Base-by-base conservation (phyloP, 2,113 vertebrate genomes). In the Dicaeum eximium region DNA sequence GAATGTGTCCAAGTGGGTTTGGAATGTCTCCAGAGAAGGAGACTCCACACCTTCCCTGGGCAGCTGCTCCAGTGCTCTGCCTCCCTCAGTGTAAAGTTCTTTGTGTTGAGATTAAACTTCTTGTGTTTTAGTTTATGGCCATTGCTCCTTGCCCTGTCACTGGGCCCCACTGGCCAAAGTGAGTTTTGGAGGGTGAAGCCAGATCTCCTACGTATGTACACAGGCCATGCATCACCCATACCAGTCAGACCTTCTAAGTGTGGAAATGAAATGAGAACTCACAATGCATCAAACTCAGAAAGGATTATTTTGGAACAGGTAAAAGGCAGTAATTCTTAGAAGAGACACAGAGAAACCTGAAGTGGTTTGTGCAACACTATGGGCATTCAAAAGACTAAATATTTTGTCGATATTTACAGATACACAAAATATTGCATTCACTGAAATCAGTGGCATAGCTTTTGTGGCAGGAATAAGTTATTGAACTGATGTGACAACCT, bases 141-240 rank as follows among this genome's bases (percentile, higher is more conserved):
- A 28, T 2, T 82, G 25, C 50, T 48, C 56, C 40, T 56, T 48
- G 27, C 2, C 21, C 30, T 42, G 31, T 11, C 7, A 3, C 35
- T 28, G 22, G 14, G 11, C 35, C 28, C 18, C 31, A 30, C 6
- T 9, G 31, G 70, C 22, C 14, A 31, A 80, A 53, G 20, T 14
- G 11, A 8, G 21, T 72, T 75, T 47, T 67, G 18, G 25, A 64
- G 35, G 21, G 33, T 70, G 56, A 27, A 50, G 11, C 35, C 58
- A 74, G 51, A 58, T 15, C 21, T 92, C 58, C 27, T 23, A 5
- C 4, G 12, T 7, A 16, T 0, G 0, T n/a, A 6, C 47, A 21
- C 38, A 66, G 47, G 25, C 24, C 12, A 1, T 8, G 11, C 33
- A 30, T n/a, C 67, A 53, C n/a, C 48, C 60, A 15, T 35, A 56